Evolutionary conservation across 1,140 invertebrate species (phyloP), one percentile per base, ranked within the genome.

Genomic region (Euura saliciscinereae): DNA sequence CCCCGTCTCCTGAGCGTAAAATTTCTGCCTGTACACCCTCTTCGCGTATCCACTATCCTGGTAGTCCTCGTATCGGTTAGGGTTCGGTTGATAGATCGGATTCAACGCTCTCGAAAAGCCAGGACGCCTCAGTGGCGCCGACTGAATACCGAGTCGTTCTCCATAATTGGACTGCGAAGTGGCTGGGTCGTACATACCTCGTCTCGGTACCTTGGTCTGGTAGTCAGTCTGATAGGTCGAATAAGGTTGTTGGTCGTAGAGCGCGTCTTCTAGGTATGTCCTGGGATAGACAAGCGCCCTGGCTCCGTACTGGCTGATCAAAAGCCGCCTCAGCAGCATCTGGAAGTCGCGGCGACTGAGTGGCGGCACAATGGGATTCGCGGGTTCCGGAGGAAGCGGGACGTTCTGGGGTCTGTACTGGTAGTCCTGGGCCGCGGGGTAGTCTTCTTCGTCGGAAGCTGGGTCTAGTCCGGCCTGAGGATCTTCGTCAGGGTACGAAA

Each of bases 11-110:
- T 78, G 82, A 1, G 79, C 70, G 44, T 87, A 88, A 8, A 84
- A 84, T 64, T 87, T 87, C 43, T 87, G 84, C 44, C 86, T 79
- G 65, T 87, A 87, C 0, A 86, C 85, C 8, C 86, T 74, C 71
- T 85, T 86, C 0, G 81, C 44, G 65, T 85, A 85, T 74, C 82
- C 76, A 59, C 8, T 4, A 4, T 89, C 89, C 44, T 86, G 84
- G 73, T 91, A 90, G 66, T 90, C 89, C 6, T 90, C 86, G 69
- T 88, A 88, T 3, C 82, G 79, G 45, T 89, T 89, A 1, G 85
- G 84, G 28, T 28, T 28, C 43, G 83, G 80, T 2, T 82, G 83
- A 76, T 86, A 87, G 0, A 82, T 4, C 2, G 82, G 79, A 68
- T 76, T 80, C 10, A 81, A 59, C 1, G 78, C 74, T 11, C 79